phyloP scores from a whole-genome alignment of 2,888 invertebrate genomes.

The Sicus ferrugineus region DNA sequence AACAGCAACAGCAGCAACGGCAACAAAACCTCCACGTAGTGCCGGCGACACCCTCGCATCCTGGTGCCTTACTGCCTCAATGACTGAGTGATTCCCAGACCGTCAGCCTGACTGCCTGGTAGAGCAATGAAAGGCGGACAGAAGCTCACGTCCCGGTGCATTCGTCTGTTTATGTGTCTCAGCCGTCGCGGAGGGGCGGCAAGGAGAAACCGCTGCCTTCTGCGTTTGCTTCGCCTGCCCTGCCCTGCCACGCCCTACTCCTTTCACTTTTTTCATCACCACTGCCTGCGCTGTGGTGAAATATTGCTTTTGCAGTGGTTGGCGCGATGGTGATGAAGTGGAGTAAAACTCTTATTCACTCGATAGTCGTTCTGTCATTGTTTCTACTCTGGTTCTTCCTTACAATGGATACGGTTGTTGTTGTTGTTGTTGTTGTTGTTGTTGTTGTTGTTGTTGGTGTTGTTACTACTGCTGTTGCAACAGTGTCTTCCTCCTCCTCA shows the following conservation, averaged over 20 bases:
- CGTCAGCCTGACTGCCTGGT: neutral
- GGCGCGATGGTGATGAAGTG: conserved; percentile 26
- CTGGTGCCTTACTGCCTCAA: conserved; percentile 3
- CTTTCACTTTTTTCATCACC: neutral
- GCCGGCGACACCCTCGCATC: neutral
- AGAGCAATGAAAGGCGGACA: no score
- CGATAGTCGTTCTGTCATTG: conserved; percentile 24
- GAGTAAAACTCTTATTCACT: conserved; percentile 31
- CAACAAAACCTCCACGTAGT: neutral
- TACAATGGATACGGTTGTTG: conserved; percentile 1
- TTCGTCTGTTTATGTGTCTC: no score
- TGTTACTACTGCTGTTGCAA: no score
- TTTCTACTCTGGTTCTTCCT: conserved; percentile 13
- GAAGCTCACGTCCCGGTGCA: no score
- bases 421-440: neutral
- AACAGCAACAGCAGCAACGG: no score
- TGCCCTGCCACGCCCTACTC: neutral
- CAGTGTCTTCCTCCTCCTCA: neutral
- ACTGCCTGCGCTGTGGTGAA: neutral
- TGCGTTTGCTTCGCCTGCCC: no score
- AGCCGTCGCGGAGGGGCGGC: no score
- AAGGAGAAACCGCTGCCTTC: no score
- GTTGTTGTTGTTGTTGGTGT: no score
- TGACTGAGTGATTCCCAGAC: conserved; percentile 10
- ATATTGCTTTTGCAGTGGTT: conserved; percentile 15